Base-by-base conservation (phyloP, 2,888 invertebrate genomes). In the Apodemia hepburni region DNA sequence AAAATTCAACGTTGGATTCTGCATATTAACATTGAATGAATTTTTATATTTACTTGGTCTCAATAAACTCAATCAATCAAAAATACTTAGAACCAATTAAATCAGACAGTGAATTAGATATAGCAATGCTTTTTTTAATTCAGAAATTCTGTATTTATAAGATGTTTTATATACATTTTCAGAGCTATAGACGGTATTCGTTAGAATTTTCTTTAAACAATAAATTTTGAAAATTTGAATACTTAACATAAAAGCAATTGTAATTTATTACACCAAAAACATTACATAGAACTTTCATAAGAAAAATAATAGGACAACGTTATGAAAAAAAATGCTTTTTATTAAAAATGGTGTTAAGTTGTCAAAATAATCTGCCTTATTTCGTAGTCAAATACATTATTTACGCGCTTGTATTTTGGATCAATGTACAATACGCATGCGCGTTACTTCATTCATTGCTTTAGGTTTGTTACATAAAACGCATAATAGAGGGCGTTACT, bases 371-470 rank as follows among this genome's bases (percentile, higher is more conserved):
- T 60, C 65, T 70, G 68, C 65, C 67, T 69, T 73, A 69, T 79
- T 80, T 79, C 78, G 75, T 75, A 70, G 69, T 75, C 71, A 72
- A 79, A 81, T 86, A 79, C 79, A 87, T 85, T 84, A 89, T 89
- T 88, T 87, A 87, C 78, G 72, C 75, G 75, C 71, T 71, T 71
- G 76, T 75, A 71, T 71, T 66, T 69, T 75, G 85, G 88, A 89
- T 90, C 89, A 80, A 90, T 90, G 79, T 68, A 69, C 71, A 80
- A 71, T 81, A 80, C 88, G 89, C 89, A 84, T 78, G 89, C 89
- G 89, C 80, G 79, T 67, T 83, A 71, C 69, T 73, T 71, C 85
- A 84, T 89, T 85, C 85, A 85, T 83, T 73, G 71, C 60, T 29
- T 66, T 70, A 71, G 69, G 7, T 72, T 38, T 76, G 73, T 70